These are phyloP conservation scores for Geotrupes spiniger DNA, from an alignment of 2,888 invertebrate species.

Conservation along the genomic window DNA sequence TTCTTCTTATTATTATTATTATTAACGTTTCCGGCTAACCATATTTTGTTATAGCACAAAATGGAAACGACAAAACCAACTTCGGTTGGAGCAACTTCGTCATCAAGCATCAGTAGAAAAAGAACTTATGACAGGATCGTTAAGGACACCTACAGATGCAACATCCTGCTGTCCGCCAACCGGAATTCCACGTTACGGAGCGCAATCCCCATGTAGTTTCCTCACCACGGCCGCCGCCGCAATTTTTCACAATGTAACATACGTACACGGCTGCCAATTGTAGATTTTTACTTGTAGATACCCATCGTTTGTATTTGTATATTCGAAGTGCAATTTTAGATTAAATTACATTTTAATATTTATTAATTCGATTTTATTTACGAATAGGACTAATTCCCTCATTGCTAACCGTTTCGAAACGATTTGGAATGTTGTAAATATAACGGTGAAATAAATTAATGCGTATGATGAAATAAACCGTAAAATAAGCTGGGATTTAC, in stretches of 20 bases:
- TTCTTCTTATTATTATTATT: neutral
- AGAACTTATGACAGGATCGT: slow-evolving; percentile 52
- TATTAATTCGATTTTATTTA: no score
- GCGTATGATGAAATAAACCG: no score
- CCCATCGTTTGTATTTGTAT: neutral
- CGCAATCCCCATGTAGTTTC: slow-evolving; percentile 58
- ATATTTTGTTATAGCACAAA: slow-evolving; percentile 65
- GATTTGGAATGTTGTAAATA: no score
- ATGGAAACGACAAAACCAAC: slow-evolving; percentile 87
- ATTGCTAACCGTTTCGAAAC: no score
- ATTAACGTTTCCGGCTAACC: no score
- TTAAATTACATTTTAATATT: neutral
- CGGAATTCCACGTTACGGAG: slow-evolving; percentile 39
- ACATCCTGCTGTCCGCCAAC: slow-evolving; percentile 46
- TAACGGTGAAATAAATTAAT: no score
- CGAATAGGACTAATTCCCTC: no score
- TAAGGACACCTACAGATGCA: slow-evolving; percentile 36
- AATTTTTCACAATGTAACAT: slow-evolving; percentile 70
- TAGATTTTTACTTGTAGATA: slow-evolving; percentile 47
- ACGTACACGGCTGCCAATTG: slow-evolving; percentile 70
- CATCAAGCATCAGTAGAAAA: slow-evolving; percentile 80
- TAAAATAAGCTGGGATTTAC: no score
- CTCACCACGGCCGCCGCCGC: slow-evolving; percentile 70
- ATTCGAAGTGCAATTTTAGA: slow-evolving; percentile 13
- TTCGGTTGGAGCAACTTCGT: slow-evolving; percentile 79